Evolutionary conservation across 2,888 invertebrate species (phyloP), one percentile per base, ranked within the genome.

Genomic region (Steinernema hermaphroditum): DNA sequence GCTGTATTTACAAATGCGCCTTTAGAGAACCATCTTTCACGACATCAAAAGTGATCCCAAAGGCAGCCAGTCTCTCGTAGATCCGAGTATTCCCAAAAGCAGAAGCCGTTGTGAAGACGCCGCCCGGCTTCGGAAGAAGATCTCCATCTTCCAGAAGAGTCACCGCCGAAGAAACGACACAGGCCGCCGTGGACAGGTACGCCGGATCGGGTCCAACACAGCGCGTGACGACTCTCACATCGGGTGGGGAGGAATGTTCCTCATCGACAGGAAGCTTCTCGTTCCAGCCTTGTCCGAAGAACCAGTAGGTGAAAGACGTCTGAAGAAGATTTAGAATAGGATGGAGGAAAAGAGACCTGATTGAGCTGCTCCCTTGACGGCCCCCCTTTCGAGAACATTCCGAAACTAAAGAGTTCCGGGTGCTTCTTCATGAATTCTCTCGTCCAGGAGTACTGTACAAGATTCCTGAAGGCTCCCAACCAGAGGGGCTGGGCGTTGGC

Each of bases 1-100:
- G n/a, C 24, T 1, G 2, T 12, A 2, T 22, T 50, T 22, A 50
- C 19, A 50, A 22, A 22, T 22, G 50, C 9, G 50, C 50, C 12
- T 22, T 50, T 9, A 24, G 24, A 24, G 24, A 1, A 22, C 24
- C 24, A 2, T 44, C 37, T 27, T 78, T 75, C n/a, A 87, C 73
- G 29, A 84, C 78, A 72, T 80, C 74, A 80, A 88, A 88, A 75
- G 84, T 86, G 74, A 89, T 77, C 69, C 91, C 92, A 87, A 92
- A 91, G 69, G 92, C 91, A 73, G 90, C 90, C 22, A 96, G 89
- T 76, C 92, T 90, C 41, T 92, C 90, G 75, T 94, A 91, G 27
- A 95, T 88, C 32, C 90, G 90, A 0, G 96, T 95, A 77, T 93
- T 91, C 0, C 89, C 89, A 88, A 96, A 96, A 0, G 94, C 94